Evolutionary conservation across 92 coral and sea anemone genomes (phyloP).

Genomic region (Epizoanthus ramosus): DNA sequence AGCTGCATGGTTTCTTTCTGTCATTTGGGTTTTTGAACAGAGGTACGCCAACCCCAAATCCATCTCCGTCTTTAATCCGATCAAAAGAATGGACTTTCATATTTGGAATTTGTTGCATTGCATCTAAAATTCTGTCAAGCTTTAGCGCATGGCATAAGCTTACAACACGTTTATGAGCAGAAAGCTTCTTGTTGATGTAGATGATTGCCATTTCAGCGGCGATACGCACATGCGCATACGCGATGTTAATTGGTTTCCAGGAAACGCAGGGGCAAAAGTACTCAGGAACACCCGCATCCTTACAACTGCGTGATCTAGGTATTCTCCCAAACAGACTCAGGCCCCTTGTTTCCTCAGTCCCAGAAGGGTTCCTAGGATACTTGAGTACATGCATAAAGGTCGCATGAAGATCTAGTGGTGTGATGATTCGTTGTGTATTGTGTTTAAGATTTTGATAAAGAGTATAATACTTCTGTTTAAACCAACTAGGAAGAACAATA

Average conservation of each 20-base stretch:
- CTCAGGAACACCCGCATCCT: constrained; percentile 65
- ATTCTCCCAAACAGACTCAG: constrained; percentile 60
- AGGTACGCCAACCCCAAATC: constrained; percentile 73
- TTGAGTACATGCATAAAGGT: constrained; percentile 72
- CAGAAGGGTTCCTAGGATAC: constrained; percentile 63
- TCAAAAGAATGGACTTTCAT: constrained; percentile 56
- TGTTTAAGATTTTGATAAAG: constrained; percentile 54
- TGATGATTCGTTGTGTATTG: constrained; percentile 59
- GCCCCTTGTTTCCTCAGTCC: constrained; percentile 44
- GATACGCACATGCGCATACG: constrained; percentile 53
- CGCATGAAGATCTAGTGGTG: constrained; percentile 76
- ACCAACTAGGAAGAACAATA: constrained; percentile 60
- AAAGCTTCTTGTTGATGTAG: constrained; percentile 55
- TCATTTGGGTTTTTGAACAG: constrained; percentile 22
- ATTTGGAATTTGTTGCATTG: constrained; percentile 68
- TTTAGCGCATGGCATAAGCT: constrained; percentile 49
- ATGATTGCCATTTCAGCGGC: constrained; percentile 52
- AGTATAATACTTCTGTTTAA: constrained; percentile 37
- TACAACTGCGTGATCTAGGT: constrained; percentile 55
- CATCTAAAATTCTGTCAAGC: constrained; percentile 50
- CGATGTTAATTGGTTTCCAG: constrained; percentile 48
- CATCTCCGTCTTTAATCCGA: constrained; percentile 64
- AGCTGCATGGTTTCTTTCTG: constrained; percentile 34
- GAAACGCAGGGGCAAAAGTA: constrained; percentile 74
- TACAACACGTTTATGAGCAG: constrained; percentile 31